Evolutionary conservation across 2,797 vertebrate species (phyloP).

Genomic region (Rachycentron canadum): DNA sequence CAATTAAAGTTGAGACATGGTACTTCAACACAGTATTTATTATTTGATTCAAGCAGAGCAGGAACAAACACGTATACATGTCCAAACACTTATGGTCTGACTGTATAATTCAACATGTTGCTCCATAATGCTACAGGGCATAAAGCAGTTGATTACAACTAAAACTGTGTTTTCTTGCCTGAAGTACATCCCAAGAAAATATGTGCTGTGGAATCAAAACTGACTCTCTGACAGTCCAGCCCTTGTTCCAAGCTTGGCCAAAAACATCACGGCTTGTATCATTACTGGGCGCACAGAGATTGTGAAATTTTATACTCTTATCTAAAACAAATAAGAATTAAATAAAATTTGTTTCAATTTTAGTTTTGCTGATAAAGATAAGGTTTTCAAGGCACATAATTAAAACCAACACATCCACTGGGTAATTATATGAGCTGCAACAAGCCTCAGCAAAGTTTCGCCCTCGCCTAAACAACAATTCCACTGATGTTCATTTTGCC

Average conservation of each 20-base stretch:
- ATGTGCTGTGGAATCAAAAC: conserved; percentile 11
- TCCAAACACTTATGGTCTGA: background rate
- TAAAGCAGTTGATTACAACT: background rate
- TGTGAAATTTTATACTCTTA: background rate
- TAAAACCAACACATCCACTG: conserved; percentile 28
- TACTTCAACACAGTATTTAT: background rate
- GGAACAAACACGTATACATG: no score
- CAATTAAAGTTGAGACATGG: no score
- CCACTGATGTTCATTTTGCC: background rate
- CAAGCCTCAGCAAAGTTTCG: conserved; percentile 2
- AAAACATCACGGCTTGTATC: background rate
- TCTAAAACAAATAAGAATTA: conserved; percentile 2
- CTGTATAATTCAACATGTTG: conserved; percentile 1
- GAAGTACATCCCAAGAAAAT: conserved; percentile 2
- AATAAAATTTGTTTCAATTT: background rate
- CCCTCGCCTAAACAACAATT: conserved; percentile 18
- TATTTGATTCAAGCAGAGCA: background rate
- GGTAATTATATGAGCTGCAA: conserved; percentile 17
- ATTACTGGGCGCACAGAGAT: background rate
- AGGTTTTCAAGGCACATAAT: background rate
- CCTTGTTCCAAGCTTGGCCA: background rate
- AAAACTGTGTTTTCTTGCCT: background rate
- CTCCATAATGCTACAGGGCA: conserved; percentile 12
- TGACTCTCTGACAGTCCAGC: background rate
- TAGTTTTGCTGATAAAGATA: background rate